Conservation (phyloP, 2,888 invertebrate genomes). For the Xylota segnis region DNA sequence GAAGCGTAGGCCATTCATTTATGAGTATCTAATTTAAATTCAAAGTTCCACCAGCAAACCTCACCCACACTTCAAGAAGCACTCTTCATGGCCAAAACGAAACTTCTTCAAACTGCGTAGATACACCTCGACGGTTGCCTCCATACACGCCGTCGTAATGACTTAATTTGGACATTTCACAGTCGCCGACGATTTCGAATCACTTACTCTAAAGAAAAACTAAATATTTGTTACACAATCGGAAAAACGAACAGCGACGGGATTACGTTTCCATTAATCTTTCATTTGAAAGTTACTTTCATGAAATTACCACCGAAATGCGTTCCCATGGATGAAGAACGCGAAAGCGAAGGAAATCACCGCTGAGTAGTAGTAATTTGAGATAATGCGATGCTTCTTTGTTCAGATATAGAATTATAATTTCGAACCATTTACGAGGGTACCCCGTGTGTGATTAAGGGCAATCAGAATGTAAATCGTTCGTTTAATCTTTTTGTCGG, state of each 20-base stretch:
- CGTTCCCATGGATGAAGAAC: slow-evolving; percentile 3
- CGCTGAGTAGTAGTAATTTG: slow-evolving; percentile 30
- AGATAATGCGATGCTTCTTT: slow-evolving; percentile 50
- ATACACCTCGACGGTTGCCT: slow-evolving; percentile 27
- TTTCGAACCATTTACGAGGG: slow-evolving; percentile 26
- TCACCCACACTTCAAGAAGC: slow-evolving; percentile 42
- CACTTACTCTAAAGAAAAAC: background rate
- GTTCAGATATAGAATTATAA: slow-evolving; percentile 28
- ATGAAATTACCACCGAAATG: slow-evolving; percentile 3
- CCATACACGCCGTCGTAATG: slow-evolving; percentile 2
- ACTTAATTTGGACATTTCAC: slow-evolving; percentile 40
- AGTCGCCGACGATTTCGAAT: slow-evolving; percentile 21
- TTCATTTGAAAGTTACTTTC: slow-evolving; percentile 26
- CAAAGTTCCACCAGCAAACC: slow-evolving; percentile 29
- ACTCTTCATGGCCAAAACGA: slow-evolving; percentile 9
- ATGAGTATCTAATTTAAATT: slow-evolving; percentile 46
- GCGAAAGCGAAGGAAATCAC: slow-evolving; percentile 39
- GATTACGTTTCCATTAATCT: slow-evolving; percentile 23
- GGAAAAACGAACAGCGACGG: background rate
- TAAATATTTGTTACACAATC: background rate
- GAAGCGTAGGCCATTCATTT: slow-evolving; percentile 30
- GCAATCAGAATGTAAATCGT: slow-evolving; percentile 58
- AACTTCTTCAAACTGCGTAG: slow-evolving; percentile 32
- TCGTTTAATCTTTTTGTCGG: slow-evolving; percentile 26
- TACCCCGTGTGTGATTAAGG: slow-evolving; percentile 48